Evolutionary conservation across 2,113 vertebrate species (phyloP), one percentile per base, ranked within the genome.

Genomic region (Alexandromys fortis): DNA sequence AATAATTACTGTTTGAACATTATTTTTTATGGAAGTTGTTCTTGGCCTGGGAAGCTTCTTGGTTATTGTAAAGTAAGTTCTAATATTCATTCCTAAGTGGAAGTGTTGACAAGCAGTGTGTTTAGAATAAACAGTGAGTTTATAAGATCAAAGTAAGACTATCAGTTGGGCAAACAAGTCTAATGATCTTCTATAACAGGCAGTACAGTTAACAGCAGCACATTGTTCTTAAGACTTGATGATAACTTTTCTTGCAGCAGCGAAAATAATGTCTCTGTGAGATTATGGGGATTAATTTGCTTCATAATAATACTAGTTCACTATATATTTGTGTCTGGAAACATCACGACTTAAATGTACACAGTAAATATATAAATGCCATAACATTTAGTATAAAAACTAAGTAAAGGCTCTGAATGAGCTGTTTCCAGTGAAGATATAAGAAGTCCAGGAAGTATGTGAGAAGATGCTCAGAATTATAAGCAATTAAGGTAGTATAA

Each of bases 41-140:
- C 79, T 96, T 87, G 73, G 65, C 89, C 24, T 94, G 63, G 58
- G 65, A 94, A 76, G 55, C 79, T 76, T 93, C 77, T 94, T 58
- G 26, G 9, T 91, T 79, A 72, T 70, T 85, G 42, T 89, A 92
- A 90, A 96, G 82, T 26, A 75, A 76, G 35, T 79, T n/a, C 65
- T 68, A 65, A 61, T 35, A 67, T 93, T 93, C 42, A 72, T 94
- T 93, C 42, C 45, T 87, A 92, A 89, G 26, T 86, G 38, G 49
- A 78, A 65, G 33, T 83, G 21, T 86, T 88, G 47, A 33, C 45
- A 70, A n/a, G 45, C 47, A 55, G 22, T n/a, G 45, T 88, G 67
- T 88, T 72, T 72, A 87, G 16, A 92, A 82, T 81, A 55, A 93
- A 86, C 16, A 22, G 33, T 73, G 38, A 49, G 33, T 70, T 70